phyloP scores from a whole-genome alignment of 2,888 invertebrate species.

The Odontocerum albicorne region DNA sequence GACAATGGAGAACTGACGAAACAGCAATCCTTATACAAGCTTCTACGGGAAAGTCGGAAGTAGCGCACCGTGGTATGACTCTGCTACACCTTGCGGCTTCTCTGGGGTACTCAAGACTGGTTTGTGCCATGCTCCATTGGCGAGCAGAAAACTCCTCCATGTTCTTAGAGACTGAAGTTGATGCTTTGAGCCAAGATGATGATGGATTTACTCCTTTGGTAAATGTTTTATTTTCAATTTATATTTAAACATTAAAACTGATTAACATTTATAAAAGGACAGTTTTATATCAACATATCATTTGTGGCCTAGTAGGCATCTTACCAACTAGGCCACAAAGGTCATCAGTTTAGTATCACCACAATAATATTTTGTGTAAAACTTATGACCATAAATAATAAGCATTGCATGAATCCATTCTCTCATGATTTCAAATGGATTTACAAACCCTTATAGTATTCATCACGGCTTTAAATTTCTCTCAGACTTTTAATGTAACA shows the following conservation, averaged over 20 bases:
- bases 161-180: conserved; percentile 87
- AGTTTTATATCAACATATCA: too few species aligned
- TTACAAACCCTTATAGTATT: too few species aligned
- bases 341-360: too few species aligned
- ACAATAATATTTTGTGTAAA: too few species aligned
- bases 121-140: conserved; percentile 85
- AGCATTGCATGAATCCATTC: too few species aligned
- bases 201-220: conserved; percentile 92
- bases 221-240: conserved; percentile 41
- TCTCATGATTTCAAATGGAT: too few species aligned
- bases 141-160: conserved; percentile 84
- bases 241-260: not conserved
- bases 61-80: conserved; percentile 62
- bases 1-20: conserved; percentile 38
- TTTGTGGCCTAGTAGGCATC: too few species aligned
- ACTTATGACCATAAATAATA: too few species aligned
- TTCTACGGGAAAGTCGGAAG: conserved; percentile 42
- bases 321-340: too few species aligned
- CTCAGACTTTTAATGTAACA: too few species aligned
- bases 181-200: conserved; percentile 85
- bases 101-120: conserved; percentile 83
- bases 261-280: too few species aligned
- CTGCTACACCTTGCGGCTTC: conserved; percentile 89
- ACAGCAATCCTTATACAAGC: not conserved
- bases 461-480: too few species aligned